phyloP scores from a whole-genome alignment of 2,113 vertebrate species.

The Cavia porcellus region DNA sequence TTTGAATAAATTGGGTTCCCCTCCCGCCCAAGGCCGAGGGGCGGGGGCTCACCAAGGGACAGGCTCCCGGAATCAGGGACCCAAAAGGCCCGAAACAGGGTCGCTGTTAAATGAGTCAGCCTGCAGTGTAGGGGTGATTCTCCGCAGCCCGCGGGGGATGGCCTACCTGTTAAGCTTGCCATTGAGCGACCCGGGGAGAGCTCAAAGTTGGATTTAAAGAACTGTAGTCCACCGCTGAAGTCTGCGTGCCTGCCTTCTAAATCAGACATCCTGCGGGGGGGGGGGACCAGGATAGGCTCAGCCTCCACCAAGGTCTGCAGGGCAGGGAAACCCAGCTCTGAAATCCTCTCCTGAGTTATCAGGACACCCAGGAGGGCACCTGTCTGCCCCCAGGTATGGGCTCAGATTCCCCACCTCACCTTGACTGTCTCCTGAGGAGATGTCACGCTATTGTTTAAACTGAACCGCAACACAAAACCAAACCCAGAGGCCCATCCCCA shows the following conservation, averaged over 20 bases:
- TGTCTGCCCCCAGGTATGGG: neutral
- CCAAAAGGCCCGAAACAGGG: no score
- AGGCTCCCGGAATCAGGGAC: neutral
- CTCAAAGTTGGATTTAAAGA: neutral
- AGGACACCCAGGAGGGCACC: neutral
- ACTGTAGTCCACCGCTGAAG: fast-evolving
- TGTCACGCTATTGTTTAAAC: neutral
- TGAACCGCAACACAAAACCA: neutral
- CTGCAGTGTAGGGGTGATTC: neutral
- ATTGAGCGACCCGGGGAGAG: fast-evolving
- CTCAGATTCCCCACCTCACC: fast-evolving
- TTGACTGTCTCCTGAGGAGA: neutral
- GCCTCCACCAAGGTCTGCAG: neutral
- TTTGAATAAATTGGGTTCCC: neutral
- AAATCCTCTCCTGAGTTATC: neutral
- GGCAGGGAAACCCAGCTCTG: fast-evolving
- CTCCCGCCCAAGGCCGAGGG: fast-evolving
- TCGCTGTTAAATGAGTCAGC: fast-evolving
- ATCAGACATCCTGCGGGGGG: neutral
- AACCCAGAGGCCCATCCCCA: neutral
- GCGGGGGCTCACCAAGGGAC: no score
- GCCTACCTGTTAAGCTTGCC: neutral
- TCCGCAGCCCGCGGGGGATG: neutral
- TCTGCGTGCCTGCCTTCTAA: neutral
- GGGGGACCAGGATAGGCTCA: fast-evolving